phyloP scores from a whole-genome alignment of 2,888 invertebrate species.

The Ditylenchus weischeri region DNA sequence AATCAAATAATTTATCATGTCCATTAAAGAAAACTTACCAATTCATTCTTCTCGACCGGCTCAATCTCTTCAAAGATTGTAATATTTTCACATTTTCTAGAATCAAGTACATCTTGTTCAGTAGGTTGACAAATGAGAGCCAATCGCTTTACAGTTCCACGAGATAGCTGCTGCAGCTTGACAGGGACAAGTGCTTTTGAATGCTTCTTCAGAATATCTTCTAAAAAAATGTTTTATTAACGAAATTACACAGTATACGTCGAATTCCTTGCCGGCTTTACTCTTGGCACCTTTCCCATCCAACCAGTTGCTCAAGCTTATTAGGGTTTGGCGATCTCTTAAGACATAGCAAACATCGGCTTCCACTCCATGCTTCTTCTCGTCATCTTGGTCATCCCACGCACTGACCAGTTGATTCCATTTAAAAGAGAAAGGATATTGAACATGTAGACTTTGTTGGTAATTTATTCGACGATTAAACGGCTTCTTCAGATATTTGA shows the following conservation, averaged over 20 bases:
- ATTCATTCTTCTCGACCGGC: background rate
- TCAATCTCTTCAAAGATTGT: background rate
- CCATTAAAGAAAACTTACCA: background rate
- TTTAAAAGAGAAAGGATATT: constrained; percentile 40
- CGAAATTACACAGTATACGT: too few relatives aligned
- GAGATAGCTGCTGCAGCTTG: constrained; percentile 10
- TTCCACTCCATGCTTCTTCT: background rate
- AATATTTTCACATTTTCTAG: background rate
- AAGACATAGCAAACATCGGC: constrained; percentile 10
- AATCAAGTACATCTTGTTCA: constrained; percentile 10
- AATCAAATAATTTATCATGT: too few relatives aligned
- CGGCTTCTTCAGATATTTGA: constrained; percentile 33
- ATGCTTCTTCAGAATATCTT: constrained; percentile 7
- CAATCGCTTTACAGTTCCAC: constrained; percentile 14
- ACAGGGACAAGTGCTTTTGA: constrained; percentile 22
- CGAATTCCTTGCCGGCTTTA: background rate
- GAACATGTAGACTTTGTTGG: constrained; percentile 40
- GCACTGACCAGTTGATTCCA: constrained; percentile 35
- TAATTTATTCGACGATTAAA: constrained; percentile 42
- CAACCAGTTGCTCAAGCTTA: constrained; percentile 17
- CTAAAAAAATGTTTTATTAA: background rate
- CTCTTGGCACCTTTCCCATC: background rate
- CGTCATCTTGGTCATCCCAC: constrained; percentile 29
- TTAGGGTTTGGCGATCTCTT: constrained; percentile 13
- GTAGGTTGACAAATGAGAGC: constrained; percentile 16